Evolutionary conservation across 92 coral and sea anemone species (phyloP), one percentile per base, ranked within the genome.

Genomic region (Phymanthus crucifer): DNA sequence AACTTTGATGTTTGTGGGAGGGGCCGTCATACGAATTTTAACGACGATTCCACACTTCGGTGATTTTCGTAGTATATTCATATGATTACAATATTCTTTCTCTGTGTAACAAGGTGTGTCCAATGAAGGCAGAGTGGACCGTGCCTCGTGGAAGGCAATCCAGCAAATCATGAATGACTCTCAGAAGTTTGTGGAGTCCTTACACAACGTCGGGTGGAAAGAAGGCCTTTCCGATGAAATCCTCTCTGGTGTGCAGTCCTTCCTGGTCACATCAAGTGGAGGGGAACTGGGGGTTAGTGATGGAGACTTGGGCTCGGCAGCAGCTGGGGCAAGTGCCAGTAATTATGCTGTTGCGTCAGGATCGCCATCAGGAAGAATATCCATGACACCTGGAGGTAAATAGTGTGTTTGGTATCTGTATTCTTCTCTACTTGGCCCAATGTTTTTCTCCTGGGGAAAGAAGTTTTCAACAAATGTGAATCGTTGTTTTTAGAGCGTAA

Each of bases 91-190:
- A 61, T 61, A 27, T 2, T 29, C 34, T 23, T 43, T 43, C 48
- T 43, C 14, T 43, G 1, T 17, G 13, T 61, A 24, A 58, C 6
- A 73, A 94, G 98, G 99, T 46, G 91, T 96, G n/a, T 78, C 81
- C 6, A 81, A 80, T 35, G 99, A 96, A 61, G 99, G 99, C 16
- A 94, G 90, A 40, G 88, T 93, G 43, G 99, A 96, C 65, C 98
- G 98, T 23, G 58, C 88, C 18, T 81, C 99, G 3, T 96, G 98
- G 99, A 96, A 96, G 84, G 93, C 96, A 71, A 93, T 96, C 19
- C 99, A 96, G 68, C 95, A 83, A 66, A 81, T 91, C 48, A 96
- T 96, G 99, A 93, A 94, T 43, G 99, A 96, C 67, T 93, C 99
- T 9, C 98, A 91, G 85, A 93, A 88, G 89, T 93, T 96, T 76